Base-by-base conservation (phyloP, 37 sponge, comb jelly and placozoan species). In the Halichondria panicea region DNA sequence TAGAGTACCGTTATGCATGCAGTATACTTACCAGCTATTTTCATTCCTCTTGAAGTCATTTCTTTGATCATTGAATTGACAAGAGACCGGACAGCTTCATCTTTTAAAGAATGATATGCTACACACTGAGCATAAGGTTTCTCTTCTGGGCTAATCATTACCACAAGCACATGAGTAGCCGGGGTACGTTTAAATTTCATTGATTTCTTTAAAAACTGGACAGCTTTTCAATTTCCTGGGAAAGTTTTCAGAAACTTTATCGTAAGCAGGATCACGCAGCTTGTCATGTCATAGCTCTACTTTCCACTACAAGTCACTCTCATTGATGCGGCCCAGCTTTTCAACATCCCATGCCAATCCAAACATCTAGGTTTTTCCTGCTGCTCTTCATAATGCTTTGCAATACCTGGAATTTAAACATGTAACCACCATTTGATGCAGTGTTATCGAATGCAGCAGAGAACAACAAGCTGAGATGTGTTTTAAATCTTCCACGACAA, bases 121-220 rank as follows among this genome's bases (percentile, higher is more conserved):
- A 84, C 8, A 43, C 74, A 56, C 52, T 84, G 43, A 19, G 83
- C 83, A 74, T 82, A 82, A 1, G 75, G 83, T 30, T 84, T 84
- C 5, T 24, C 6, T 6, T 76, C 84, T 5, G 75, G 43, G 27
- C 75, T 82, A 19, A 82, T 74, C 75, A 82, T 74, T 0, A 82
- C 0, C 35, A 56, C 74, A 12, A 35, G 52, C 1, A 50, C 25
- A 15, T 54, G 72, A 24, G 72, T 53, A 15, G 55, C 72, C 22
- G 37, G 18, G 5, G 34, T 52, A 5, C 37, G 37, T 55, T 55
- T 21, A 58, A 25, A 27, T n/a, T 58, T 58, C 27, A 27, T 25
- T 11, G n/a, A 27, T 58, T 12, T n/a, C 27, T 58, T 58, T 27
- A 58, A 48, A 11, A 48, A 48, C 11, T 48, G 52, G 11, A 15